Base-by-base conservation (phyloP, 1,140 invertebrate species). In the Zaprionus africanus region DNA sequence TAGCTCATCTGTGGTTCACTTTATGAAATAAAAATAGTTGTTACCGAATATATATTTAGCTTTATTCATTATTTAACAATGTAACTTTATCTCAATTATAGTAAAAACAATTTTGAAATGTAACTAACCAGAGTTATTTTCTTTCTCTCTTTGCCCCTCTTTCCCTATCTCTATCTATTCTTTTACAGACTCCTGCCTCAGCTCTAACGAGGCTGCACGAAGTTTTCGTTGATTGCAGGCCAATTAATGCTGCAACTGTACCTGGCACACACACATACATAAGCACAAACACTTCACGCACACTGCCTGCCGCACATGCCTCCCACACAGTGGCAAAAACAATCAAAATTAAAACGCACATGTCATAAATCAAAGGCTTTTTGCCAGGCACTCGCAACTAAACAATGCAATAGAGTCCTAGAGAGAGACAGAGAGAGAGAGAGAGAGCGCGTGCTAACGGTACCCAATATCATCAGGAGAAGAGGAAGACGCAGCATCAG, bases 311-410 rank as follows among this genome's bases (percentile, higher is more conserved):
- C 38, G 36, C 41, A 26, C 6, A 19, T 12, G 26, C 51, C 24
- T 59, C n/a, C 6, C 41, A 17, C n/a, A 17, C 41, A 43, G 36
- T 57, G 15, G 38, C 65, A 77, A 81, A 75, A 80, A 87, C 79
- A 88, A 83, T 81, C 75, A 76, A 88, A 85, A 77, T 88, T 88
- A 81, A 88, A 88, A 90, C 78, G 75, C 85, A 84, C 75, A 84
- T 84, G 85, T 78, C 78, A 88, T 88, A 88, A 90, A 88, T 88
- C 84, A 88, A 84, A 90, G 69, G 78, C 66, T 64, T 71, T 88
- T 76, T 81, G 62, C 80, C 60, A 34, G 73, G 36, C 34, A 64
- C 67, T 76, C 51, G 73, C 67, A 76, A 62, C 72, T 71, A 76
- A 71, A 76, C 73, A 76, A 76, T 76, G 73, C 73, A 76, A 76